These are phyloP conservation scores for Zaprionus vittiger DNA, from an alignment of 1,140 invertebrate species.

Conservation along the genomic window DNA sequence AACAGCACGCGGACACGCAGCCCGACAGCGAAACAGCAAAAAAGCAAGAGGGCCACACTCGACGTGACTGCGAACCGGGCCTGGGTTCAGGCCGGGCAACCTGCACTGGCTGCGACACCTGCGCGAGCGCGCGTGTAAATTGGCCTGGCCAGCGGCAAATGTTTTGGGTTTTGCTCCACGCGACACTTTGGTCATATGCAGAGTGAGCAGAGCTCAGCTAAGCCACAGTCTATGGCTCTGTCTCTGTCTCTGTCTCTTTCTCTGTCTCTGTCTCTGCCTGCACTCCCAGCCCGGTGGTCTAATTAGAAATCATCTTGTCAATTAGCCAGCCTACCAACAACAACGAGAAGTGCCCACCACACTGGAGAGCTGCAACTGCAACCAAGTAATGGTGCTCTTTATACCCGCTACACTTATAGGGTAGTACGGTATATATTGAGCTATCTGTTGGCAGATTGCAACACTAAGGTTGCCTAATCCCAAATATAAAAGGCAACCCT, in stretches of 20 bases:
- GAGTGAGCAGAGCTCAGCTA: slow-evolving; percentile 21
- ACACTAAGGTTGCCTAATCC: too few relatives aligned
- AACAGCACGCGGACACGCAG: slow-evolving; percentile 73
- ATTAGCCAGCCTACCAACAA: slow-evolving; percentile 55
- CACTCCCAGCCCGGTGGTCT: slow-evolving; percentile 67
- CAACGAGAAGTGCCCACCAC: slow-evolving; percentile 8
- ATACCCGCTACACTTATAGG: too few relatives aligned
- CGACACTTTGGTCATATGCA: slow-evolving; percentile 63
- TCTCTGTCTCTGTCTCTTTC: not conserved
- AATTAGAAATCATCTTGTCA: slow-evolving; percentile 83
- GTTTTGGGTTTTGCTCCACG: slow-evolving; percentile 23
- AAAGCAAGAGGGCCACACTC: slow-evolving; percentile 58
- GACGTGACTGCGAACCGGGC: slow-evolving; percentile 22
- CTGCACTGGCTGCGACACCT: slow-evolving; percentile 54
- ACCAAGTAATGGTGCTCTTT: slow-evolving; percentile 41
- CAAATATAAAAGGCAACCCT: too few relatives aligned
- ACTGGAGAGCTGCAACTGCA: slow-evolving; percentile 35
- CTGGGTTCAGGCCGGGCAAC: not conserved
- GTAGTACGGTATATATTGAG: too few relatives aligned
- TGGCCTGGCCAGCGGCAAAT: slow-evolving; percentile 36
- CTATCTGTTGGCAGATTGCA: too few relatives aligned
- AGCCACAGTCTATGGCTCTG: not conserved
- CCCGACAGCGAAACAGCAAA: slow-evolving; percentile 13
- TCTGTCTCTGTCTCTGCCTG: not conserved
- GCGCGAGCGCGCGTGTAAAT: slow-evolving; percentile 68